phyloP scores from a whole-genome alignment of 2,888 invertebrate genomes.

The Craniophora ligustri region DNA sequence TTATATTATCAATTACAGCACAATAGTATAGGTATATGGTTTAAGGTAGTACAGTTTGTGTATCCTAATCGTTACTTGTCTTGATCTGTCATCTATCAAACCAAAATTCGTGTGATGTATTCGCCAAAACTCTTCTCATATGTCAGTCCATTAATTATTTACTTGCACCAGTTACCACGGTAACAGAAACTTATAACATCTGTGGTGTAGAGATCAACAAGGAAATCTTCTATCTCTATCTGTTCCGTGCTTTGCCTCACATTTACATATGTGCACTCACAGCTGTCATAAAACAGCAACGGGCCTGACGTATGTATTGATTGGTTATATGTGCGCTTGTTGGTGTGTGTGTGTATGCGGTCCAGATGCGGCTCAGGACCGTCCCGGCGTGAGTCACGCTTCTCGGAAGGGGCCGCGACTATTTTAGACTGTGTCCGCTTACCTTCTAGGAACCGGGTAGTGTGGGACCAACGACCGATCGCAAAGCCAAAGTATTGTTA shows the following conservation, averaged over 20 bases:
- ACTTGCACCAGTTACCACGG: no score
- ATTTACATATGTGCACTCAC: slow-evolving; percentile 16
- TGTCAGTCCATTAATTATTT: no score
- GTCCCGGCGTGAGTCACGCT: slow-evolving; percentile 82
- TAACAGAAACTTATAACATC: no score
- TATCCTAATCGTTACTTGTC: no score
- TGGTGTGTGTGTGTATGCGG: slow-evolving; percentile 64
- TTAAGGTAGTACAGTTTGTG: no score
- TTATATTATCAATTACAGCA: no score
- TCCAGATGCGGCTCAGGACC: slow-evolving; percentile 83
- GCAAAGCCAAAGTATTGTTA: slow-evolving; percentile 84
- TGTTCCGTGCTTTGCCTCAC: slow-evolving; percentile 1
- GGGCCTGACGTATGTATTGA: slow-evolving; percentile 46
- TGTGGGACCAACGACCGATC: slow-evolving; percentile 87
- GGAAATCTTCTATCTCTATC: slow-evolving; percentile 2
- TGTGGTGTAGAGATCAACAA: not conserved
- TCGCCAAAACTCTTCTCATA: no score
- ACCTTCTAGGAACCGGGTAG: slow-evolving; percentile 85
- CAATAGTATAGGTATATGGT: no score
- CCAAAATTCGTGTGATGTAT: no score
- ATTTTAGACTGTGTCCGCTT: slow-evolving; percentile 88
- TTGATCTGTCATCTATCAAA: no score
- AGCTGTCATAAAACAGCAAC: slow-evolving; percentile 40
- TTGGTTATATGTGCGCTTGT: slow-evolving; percentile 51
- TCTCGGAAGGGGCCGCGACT: slow-evolving; percentile 86